phyloP scores from a whole-genome alignment of 2,888 invertebrate species.

The Perizoma affinitatum region DNA sequence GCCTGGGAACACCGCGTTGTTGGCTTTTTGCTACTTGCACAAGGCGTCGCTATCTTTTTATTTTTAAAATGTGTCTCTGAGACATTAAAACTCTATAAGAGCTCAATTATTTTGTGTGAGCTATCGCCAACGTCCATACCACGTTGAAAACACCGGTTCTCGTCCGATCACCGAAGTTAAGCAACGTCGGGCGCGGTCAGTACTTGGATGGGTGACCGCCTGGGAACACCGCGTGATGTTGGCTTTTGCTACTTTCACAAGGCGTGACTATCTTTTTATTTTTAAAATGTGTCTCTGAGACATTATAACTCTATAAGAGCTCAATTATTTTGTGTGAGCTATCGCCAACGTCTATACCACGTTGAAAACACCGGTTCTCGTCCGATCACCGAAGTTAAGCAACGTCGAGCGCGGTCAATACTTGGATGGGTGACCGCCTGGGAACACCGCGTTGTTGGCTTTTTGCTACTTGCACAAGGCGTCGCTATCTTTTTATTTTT shows the following conservation, averaged over 20 bases:
- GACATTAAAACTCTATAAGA: too few relatives aligned
- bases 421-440: slow-evolving; percentile 76
- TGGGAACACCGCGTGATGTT: slow-evolving; percentile 61
- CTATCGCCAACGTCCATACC: slow-evolving; percentile 35
- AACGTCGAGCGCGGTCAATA: slow-evolving; percentile 74
- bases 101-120: too few relatives aligned
- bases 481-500: too few relatives aligned
- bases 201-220: slow-evolving; percentile 81
- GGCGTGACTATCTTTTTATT: too few relatives aligned
- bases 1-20: slow-evolving; percentile 64
- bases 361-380: slow-evolving; percentile 74
- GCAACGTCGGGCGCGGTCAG: slow-evolving; percentile 76
- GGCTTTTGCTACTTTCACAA: too few relatives aligned
- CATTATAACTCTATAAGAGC: too few relatives aligned
- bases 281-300: too few relatives aligned
- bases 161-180: slow-evolving; percentile 71
- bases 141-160: slow-evolving; percentile 33
- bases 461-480: too few relatives aligned
- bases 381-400: slow-evolving; percentile 77
- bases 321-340: too few relatives aligned
- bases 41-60: too few relatives aligned
- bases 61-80: too few relatives aligned
- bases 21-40: too few relatives aligned
- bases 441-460: slow-evolving; percentile 72
- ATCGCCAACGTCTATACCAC: slow-evolving; percentile 48